Percentiles rank a stretch among this genome's conserved stretches.
Conservation (phyloP, 2,888 invertebrate genomes). For the Calameuta idolon region DNA sequence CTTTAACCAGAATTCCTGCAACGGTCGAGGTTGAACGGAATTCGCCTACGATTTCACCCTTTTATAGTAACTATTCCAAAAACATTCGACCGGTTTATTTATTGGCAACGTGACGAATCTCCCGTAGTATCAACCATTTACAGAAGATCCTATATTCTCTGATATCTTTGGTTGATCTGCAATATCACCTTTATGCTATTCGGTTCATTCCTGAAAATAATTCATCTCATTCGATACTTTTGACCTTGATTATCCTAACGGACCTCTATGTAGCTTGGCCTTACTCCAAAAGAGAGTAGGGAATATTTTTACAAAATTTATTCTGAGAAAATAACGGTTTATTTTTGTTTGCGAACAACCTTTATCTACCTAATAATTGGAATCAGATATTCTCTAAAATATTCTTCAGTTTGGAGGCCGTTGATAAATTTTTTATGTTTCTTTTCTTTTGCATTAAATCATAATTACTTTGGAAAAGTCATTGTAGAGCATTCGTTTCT, state of each 20-base stretch:
- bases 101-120: background rate
- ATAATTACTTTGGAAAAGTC: background rate
- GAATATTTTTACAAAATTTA: background rate
- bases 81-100: background rate
- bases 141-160: background rate
- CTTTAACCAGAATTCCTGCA: background rate
- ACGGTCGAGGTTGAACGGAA: background rate
- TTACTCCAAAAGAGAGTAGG: background rate
- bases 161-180: background rate
- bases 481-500: background rate
- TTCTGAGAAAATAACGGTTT: background rate
- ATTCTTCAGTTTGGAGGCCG: background rate
- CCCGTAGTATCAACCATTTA: background rate
- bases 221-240: background rate
- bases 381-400: background rate
- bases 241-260: background rate
- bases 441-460: background rate
- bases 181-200: background rate
- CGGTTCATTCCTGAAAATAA: background rate
- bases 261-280: background rate
- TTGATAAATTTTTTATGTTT: background rate
- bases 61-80: background rate
- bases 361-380: background rate
- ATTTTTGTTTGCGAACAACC: background rate
- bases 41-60: background rate